A percentile compares a stretch with the other conserved stretches of the same genome.
Evolutionary conservation across 2,797 vertebrate species (phyloP).

Genomic region (Clarias platycephalus): DNA sequence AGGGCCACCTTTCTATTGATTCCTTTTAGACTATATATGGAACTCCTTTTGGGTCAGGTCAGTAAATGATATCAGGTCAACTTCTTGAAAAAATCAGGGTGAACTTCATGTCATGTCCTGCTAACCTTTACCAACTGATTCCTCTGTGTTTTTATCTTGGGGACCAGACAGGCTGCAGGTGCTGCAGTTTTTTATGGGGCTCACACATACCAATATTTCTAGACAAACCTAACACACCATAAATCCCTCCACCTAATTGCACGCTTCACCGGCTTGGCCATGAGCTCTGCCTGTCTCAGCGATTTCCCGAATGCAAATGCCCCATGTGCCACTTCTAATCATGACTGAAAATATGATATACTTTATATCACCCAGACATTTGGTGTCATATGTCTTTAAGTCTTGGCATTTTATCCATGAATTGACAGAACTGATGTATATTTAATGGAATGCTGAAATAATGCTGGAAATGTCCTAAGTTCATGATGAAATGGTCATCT

Average conservation of each 20-base stretch:
- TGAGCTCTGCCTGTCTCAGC: not conserved
- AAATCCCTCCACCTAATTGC: not conserved
- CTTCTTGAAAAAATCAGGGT: not conserved
- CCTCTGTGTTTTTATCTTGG: not conserved
- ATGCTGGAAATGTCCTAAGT: not conserved
- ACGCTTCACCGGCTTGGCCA: not conserved
- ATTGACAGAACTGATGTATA: not conserved
- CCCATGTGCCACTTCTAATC: slow-evolving; percentile 7
- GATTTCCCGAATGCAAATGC: slow-evolving; percentile 8
- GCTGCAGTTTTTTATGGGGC: not conserved
- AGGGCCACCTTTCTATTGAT: not conserved
- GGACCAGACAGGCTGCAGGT: not conserved
- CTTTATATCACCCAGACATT: not conserved
- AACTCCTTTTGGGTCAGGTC: not conserved
- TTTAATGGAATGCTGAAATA: not conserved
- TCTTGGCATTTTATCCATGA: not conserved
- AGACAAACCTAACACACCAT: not conserved
- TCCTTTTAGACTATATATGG: not conserved
- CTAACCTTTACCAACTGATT: not conserved
- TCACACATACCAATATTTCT: not conserved
- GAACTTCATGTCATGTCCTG: not conserved
- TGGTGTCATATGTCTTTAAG: slow-evolving; percentile 1
- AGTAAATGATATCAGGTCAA: slow-evolving; percentile 5
- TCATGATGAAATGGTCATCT: not conserved
- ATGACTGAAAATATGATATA: not conserved